A percentile compares a stretch with the other conserved stretches of the same genome.
These are phyloP conservation scores for Euura lappo DNA, from an alignment of 1,140 invertebrate species.

Conservation along the genomic window DNA sequence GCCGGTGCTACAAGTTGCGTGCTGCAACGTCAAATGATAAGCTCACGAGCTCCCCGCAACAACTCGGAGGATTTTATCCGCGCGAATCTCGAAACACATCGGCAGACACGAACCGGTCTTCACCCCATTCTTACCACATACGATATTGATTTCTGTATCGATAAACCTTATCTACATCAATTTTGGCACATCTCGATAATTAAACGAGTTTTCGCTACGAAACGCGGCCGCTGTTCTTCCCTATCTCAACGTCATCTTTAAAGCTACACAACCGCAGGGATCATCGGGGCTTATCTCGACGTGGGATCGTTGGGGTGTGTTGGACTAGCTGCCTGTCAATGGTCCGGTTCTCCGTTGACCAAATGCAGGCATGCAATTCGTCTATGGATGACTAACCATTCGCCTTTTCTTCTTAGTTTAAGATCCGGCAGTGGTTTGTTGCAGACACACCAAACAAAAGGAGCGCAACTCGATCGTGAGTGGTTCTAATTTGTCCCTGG, in stretches of 20 bases:
- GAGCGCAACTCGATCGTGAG: neutral
- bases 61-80: neutral
- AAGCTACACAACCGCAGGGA: no score
- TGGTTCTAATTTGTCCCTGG: neutral
- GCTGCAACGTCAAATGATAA: neutral
- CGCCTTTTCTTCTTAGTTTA: no score
- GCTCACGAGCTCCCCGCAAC: neutral
- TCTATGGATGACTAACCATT: no score
- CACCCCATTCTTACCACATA: neutral
- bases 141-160: slow-evolving; percentile 1
- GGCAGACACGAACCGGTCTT: neutral
- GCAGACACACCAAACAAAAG: no score
- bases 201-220: neutral
- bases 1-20: neutral
- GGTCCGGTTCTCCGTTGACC: no score
- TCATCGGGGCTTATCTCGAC: no score
- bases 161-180: neutral
- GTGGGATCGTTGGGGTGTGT: no score
- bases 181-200: neutral
- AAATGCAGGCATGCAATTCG: no score
- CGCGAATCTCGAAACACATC: neutral
- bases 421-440: no score
- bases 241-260: no score
- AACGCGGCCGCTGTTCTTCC: neutral
- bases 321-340: no score